Base-by-base conservation (phyloP, 1,140 invertebrate species). In the Hermetia illucens region DNA sequence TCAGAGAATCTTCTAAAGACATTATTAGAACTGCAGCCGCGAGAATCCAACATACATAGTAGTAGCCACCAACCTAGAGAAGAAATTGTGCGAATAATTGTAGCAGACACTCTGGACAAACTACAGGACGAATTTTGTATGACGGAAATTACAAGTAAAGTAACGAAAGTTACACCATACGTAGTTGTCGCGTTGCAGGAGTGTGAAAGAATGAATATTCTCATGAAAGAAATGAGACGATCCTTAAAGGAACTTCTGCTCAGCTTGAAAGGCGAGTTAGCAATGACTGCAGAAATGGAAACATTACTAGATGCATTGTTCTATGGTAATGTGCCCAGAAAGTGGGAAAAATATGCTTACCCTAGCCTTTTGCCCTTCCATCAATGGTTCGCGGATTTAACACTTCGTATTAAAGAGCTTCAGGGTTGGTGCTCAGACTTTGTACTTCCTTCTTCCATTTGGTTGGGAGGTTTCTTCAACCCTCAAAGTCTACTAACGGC, bases 401-500 rank as follows among this genome's bases (percentile, higher is more conserved):
- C 87, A 21, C 68, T 78, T 32, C 65, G 92, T 43, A 70, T 90
- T n/a, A 75, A 74, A 50, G 84, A 90, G 59, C 62, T 92, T 4
- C 75, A 85, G 40, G 70, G 65, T 21, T 92, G 86, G 87, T 71
- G 75, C 4, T 62, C 70, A 1, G 84, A 89, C 57, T 89, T 88
- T 55, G 72, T 71, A 44, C 62, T 90, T 24, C 90, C 90, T 2
- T 63, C 83, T 2, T 75, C 87, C 4, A 79, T 95, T 22, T 96
- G 92, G 91, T 64, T 96, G 31, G 86, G 80, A 5, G 91, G 91
- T 5, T 88, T 96, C 52, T 96, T 96, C 66, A 96, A 95, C 65
- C 92, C 92, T 0, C 92, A 96, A 61, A 93, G 89, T 21, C 93
- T 97, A 61, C 67, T 97, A 18, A 97, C 91, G 1, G 91, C 92